phyloP scores from a whole-genome alignment of 2,113 vertebrate species.

The Litocranius walleri region DNA sequence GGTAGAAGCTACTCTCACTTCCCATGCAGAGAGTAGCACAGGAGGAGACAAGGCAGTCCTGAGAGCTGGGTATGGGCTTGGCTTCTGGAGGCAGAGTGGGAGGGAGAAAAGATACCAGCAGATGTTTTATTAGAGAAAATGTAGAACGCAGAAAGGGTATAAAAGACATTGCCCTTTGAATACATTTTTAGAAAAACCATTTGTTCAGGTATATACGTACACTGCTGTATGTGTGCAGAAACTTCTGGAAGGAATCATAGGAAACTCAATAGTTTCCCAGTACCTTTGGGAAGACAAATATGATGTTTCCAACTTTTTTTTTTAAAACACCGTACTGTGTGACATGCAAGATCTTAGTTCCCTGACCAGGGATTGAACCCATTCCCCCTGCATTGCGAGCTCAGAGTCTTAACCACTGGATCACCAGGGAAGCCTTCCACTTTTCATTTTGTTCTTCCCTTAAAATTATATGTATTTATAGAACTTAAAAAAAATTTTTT shows the following conservation, averaged over 20 bases:
- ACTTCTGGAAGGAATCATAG: neutral
- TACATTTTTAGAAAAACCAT: neutral
- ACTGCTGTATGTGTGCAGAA: neutral
- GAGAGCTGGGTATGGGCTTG: neutral
- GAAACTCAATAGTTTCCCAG: neutral
- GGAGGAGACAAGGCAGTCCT: neutral
- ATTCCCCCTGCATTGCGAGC: neutral
- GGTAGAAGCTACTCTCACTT: neutral
- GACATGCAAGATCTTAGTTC: neutral
- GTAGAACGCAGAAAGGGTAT: neutral
- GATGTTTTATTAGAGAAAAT: neutral
- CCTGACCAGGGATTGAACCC: neutral
- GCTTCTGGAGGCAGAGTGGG: neutral
- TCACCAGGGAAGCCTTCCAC: neutral
- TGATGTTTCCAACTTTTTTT: neutral
- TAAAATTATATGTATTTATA: neutral
- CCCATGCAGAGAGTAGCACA: neutral
- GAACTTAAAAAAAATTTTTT: neutral
- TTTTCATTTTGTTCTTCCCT: neutral
- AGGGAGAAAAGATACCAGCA: neutral
- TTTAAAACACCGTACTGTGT: neutral
- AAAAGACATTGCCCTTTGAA: neutral
- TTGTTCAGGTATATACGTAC: neutral
- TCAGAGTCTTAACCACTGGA: neutral
- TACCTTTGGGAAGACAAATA: conserved; percentile 2